Percentiles rank a stretch among this genome's conserved stretches.
These are phyloP conservation scores for Pristis pectinata DNA, from an alignment of 2,797 vertebrate genomes.

Conservation along the genomic window DNA sequence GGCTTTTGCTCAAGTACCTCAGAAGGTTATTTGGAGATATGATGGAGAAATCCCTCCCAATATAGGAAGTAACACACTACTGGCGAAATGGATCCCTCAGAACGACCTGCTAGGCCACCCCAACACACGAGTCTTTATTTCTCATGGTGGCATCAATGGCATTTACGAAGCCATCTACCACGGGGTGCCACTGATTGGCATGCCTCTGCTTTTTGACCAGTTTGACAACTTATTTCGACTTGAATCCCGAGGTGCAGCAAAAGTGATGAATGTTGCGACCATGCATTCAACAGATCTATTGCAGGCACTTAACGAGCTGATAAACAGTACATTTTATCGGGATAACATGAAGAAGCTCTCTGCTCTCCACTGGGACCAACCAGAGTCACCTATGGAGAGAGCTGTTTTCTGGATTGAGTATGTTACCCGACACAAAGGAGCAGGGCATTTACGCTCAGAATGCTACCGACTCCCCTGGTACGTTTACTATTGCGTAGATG, in stretches of 20 bases:
- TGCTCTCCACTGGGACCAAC: constrained; percentile 10
- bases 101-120: constrained; percentile 49
- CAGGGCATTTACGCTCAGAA: neutral
- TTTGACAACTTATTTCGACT: constrained; percentile 23
- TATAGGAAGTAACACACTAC: neutral
- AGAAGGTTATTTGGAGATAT: constrained; percentile 61
- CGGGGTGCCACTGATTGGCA: constrained; percentile 55
- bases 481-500: neutral
- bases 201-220: constrained; percentile 63
- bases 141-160: constrained; percentile 8
- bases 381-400: constrained; percentile 5
- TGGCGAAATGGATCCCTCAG: constrained; percentile 35
- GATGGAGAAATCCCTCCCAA: constrained; percentile 49
- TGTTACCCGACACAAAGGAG: constrained; percentile 18
- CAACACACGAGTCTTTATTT: neutral
- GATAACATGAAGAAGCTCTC: constrained; percentile 31
- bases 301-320: constrained; percentile 10
- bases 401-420: constrained; percentile 33
- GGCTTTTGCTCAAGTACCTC: neutral
- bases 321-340: neutral
- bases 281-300: neutral
- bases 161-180: constrained; percentile 44
- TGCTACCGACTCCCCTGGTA: constrained; percentile 8
- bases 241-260: constrained; percentile 15
- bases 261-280: neutral